phyloP scores from a whole-genome alignment of 1,140 invertebrate species.

The Drosophila teissieri region DNA sequence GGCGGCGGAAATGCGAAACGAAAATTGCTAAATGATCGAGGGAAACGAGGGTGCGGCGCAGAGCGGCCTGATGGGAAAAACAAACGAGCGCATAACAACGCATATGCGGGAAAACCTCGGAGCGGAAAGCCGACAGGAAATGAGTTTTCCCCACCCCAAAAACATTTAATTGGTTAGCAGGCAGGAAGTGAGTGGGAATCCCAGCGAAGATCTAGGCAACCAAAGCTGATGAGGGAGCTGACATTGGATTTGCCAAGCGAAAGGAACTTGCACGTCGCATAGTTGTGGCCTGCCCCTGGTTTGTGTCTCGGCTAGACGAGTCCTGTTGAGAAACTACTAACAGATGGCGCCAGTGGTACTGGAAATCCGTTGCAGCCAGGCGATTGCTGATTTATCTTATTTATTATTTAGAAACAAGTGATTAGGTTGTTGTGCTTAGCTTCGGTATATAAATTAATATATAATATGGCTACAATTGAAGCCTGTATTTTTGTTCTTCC shows the following conservation, averaged over 20 bases:
- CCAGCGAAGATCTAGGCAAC: neutral
- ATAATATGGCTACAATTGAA: too few species aligned
- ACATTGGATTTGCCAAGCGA: neutral
- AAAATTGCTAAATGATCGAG: conserved; percentile 29
- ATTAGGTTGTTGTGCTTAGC: too few species aligned
- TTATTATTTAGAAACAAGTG: too few species aligned
- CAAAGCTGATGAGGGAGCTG: conserved; percentile 2
- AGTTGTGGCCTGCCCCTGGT: neutral
- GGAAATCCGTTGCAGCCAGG: neutral
- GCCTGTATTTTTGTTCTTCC: too few species aligned
- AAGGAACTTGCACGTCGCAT: neutral
- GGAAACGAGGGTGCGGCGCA: too few species aligned
- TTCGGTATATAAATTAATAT: too few species aligned
- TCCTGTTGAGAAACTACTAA: neutral
- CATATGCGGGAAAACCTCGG: conserved; percentile 8
- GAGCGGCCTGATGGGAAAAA: conserved; percentile 12
- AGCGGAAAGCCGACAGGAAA: conserved; percentile 28
- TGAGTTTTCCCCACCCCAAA: conserved; percentile 9
- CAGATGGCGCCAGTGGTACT: conserved; percentile 1
- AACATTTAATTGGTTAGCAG: neutral
- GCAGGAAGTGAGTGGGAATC: conserved; percentile 1
- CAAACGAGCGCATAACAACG: neutral
- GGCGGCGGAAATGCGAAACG: conserved; percentile 27
- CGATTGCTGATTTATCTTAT: neutral
- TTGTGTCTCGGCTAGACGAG: neutral